Percentiles rank a stretch among this genome's conserved stretches.
These are phyloP conservation scores for Popillia japonica DNA, from an alignment of 1,140 invertebrate species.

Conservation along the genomic window DNA sequence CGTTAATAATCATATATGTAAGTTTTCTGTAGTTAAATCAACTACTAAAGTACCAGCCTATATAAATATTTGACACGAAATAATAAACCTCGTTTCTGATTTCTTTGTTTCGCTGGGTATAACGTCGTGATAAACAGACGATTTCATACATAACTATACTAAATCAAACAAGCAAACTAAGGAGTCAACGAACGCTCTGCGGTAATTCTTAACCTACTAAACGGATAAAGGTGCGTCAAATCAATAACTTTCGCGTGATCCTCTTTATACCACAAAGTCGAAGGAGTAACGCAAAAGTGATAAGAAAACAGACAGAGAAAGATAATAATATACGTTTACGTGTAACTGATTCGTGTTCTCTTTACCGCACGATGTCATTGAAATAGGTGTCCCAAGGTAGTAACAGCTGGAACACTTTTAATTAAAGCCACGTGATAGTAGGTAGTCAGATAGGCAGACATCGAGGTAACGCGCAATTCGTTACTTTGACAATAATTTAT, in stretches of 20 bases:
- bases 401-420: conserved; percentile 29
- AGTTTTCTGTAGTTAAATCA: background rate
- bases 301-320: conserved; percentile 6
- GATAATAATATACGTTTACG: conserved; percentile 7
- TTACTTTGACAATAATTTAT: conserved; percentile 30
- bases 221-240: conserved; percentile 6
- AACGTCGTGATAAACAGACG: background rate
- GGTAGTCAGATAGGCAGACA: background rate
- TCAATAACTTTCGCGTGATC: conserved; percentile 10
- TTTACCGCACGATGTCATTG: background rate
- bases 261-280: background rate
- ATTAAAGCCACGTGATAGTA: conserved; percentile 27
- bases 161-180: background rate
- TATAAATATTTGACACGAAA: no score
- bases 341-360: conserved; percentile 12
- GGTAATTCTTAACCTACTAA: background rate
- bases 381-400: conserved; percentile 18
- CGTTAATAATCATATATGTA: background rate
- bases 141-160: background rate
- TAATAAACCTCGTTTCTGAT: no score
- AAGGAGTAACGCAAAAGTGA: conserved; percentile 1
- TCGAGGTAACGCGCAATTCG: conserved; percentile 6
- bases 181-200: background rate
- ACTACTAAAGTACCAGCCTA: background rate
- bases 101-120: background rate